Evolutionary conservation across 1,140 invertebrate species (phyloP), one percentile per base, ranked within the genome.

Genomic region (Achatina immaculata): DNA sequence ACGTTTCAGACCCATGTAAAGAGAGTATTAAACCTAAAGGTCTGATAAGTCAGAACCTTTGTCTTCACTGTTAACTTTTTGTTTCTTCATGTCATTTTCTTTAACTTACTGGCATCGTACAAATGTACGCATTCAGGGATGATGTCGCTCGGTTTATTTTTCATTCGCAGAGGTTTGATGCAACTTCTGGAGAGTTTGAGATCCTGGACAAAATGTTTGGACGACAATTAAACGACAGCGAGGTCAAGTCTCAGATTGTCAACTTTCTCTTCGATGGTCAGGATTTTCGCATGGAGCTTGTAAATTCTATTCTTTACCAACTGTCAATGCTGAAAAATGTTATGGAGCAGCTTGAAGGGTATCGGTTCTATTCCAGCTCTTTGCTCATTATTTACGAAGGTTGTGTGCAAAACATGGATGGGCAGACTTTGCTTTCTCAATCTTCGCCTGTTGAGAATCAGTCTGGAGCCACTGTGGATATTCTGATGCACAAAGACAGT

Each of bases 281-380:
- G 79, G 92, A 93, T 83, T 91, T 96, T 82, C 92, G 95, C 81
- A 92, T 92, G n/a, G 93, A 94, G 83, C 75, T 96, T 55, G 94
- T 98, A 81, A 93, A 94, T 80, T 93, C 94, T 88, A 95, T 97
- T 72, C 93, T 97, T 68, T 92, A 94, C 42, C 94, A 94, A 87
- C 93, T 97, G 78, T 93, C 95, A 83, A 93, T 94, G 84, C 90
- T 97, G 69, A 92, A 94, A 36, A 92, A 94, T 68, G 95, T 95
- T 66, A 94, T 98, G 84, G 94, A 95, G 89, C 95, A 95, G 90
- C 95, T 97, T 91, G 95, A 95, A 85, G 96, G 95, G 90, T 98
- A 97, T 90, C 93, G 97, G 85, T 99, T 98, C 91, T 99, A 98
- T 92, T 98, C 97, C n/a, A 97, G 96, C 94, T 94, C 97, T 14